Conservation (phyloP, 2,113 vertebrate species). For the Hemibagrus wyckioides region DNA sequence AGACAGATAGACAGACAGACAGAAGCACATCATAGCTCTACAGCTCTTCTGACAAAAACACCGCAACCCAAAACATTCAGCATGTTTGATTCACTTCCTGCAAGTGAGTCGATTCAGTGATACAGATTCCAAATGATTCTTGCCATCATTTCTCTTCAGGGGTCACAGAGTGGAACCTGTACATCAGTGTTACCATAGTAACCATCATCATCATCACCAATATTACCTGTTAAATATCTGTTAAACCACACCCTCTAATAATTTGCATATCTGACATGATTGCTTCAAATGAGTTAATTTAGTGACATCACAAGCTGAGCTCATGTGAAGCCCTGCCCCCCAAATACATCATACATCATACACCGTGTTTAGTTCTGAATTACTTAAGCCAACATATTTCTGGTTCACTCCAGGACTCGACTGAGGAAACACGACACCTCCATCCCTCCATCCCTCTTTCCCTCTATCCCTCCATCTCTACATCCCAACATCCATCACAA, state of each 20-base stretch:
- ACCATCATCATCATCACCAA: background rate
- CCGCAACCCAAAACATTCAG: too few species aligned
- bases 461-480: background rate
- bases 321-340: background rate
- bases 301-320: background rate
- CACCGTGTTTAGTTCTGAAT: background rate
- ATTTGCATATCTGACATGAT: background rate
- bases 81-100: background rate
- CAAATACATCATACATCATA: background rate
- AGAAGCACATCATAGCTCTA: background rate
- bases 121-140: background rate
- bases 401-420: background rate
- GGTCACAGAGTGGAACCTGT: too few species aligned
- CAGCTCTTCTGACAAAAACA: too few species aligned
- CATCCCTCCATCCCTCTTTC: background rate
- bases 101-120: background rate
- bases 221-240: too few species aligned
- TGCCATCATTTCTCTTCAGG: too few species aligned
- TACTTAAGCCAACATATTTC: background rate
- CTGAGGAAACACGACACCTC: background rate
- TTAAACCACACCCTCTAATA: too few species aligned
- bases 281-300: background rate
- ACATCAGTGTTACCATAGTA: background rate
- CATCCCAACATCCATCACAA: slow-evolving; percentile 55
- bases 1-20: too few species aligned